Conservation (phyloP, 2,797 vertebrate genomes). For the Enteromius fasciolatus region DNA sequence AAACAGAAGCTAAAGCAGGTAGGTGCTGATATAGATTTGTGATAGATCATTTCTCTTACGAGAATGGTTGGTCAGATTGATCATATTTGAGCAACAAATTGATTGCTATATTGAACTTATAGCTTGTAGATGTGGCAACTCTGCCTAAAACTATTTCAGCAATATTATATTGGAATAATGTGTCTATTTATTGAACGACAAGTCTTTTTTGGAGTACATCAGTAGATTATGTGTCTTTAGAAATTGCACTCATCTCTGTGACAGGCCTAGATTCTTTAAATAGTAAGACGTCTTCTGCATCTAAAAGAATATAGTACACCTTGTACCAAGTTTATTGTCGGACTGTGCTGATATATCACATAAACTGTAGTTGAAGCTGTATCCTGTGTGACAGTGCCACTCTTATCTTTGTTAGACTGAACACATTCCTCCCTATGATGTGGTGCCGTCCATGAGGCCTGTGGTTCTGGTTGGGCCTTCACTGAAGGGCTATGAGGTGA, state of each 20-base stretch:
- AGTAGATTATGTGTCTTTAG: background rate
- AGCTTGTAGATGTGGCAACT: background rate
- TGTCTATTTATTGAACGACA: background rate
- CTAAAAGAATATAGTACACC: background rate
- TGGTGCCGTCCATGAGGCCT: constrained; percentile 96
- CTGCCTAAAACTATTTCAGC: background rate
- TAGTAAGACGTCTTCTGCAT: background rate
- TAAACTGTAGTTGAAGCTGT: background rate
- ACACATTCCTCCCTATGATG: constrained; percentile 92
- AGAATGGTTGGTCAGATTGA: background rate
- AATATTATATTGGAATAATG: too few relatives aligned
- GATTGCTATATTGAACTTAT: background rate
- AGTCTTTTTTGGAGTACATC: background rate
- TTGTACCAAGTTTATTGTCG: background rate
- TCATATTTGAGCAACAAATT: background rate
- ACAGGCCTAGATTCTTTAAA: background rate
- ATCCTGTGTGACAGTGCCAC: background rate
- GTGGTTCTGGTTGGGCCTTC: constrained; percentile 96
- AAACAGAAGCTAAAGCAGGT: constrained; percentile 99
- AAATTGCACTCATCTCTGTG: background rate
- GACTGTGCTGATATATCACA: background rate
- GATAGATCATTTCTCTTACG: background rate
- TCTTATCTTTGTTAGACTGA: constrained; percentile 76
- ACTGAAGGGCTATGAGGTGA: constrained; percentile 95
- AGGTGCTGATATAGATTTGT: constrained; percentile 64